Base-by-base conservation (phyloP, 2,113 vertebrate species). In the Lepisosteus oculatus region DNA sequence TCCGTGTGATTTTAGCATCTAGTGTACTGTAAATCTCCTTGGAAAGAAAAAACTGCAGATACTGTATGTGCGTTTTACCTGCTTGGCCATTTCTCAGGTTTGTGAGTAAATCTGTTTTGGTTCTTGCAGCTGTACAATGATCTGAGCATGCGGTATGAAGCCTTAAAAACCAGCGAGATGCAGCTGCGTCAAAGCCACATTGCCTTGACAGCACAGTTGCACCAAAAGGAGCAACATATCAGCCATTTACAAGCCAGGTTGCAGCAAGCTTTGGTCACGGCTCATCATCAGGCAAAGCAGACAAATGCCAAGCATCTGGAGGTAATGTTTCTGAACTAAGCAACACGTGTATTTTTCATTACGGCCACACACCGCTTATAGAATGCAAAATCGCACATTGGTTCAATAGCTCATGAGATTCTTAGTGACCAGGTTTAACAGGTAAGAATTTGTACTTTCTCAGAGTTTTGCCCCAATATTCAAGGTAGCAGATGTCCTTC, bases 121-220 rank as follows among this genome's bases (percentile, higher is more conserved):
- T 78, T 51, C 47, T 71, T 75, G 86, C 87, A 98, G 97, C 88
- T 96, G 73, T 95, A 96, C 85, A 93, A 84, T 5, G 93, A 97
- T 70, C 86, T 98, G 86, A 91, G 89, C 82, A 82, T 85, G 74
- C 92, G 91, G 84, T 94, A 95, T 90, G 94, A 96, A 89, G 86
- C 90, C 59, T 85, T 94, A 57, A 82, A 93, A 79, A 84, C 85
- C 78, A 94, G 81, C 77, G 94, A 97, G 87, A 81, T 86, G 79
- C 81, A 88, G 68, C 92, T 96, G 41, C 93, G 84, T 15, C 86
- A 84, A 85, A 91, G 76, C 78, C 89, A 93, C 85, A 74, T 87
- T 78, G 87, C 82, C 82, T 88, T 96, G 80, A 85, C 90, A 65
- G 76, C 85, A 74, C 89, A 93, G 78, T 82, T 96, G 72, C 79